Percentiles rank a stretch among this genome's conserved stretches.
Conservation (phyloP, 2,113 vertebrate genomes). For the Vombatus ursinus region DNA sequence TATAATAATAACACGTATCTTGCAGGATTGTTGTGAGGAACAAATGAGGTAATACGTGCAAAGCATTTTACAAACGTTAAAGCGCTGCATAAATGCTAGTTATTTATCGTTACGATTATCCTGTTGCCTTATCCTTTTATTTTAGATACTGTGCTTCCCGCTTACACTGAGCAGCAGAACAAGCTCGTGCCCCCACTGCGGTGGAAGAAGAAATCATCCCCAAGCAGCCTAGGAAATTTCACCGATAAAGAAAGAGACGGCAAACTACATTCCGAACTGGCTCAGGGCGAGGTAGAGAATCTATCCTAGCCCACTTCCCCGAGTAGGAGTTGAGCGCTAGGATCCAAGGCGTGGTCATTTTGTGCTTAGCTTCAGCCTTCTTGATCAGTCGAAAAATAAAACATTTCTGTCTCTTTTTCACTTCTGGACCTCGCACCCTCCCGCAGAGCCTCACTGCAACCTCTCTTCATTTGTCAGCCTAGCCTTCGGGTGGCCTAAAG, state of each 20-base stretch:
- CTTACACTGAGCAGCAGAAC: background rate
- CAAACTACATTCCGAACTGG: background rate
- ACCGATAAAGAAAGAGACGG: background rate
- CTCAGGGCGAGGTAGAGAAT: background rate
- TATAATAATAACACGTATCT: background rate
- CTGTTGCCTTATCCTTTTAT: background rate
- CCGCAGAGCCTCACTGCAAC: background rate
- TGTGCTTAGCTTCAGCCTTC: background rate
- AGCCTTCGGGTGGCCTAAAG: background rate
- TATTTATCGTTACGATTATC: background rate
- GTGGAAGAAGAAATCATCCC: background rate
- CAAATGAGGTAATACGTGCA: background rate
- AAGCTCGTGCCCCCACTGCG: background rate
- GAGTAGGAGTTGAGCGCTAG: background rate
- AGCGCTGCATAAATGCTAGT: background rate
- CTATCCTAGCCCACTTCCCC: background rate
- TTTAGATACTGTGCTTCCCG: background rate
- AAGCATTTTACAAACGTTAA: background rate
- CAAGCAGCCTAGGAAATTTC: background rate
- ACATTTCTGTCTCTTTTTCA: background rate
- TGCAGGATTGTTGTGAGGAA: background rate
- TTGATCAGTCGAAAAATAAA: background rate
- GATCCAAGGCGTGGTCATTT: background rate
- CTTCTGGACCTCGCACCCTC: background rate
- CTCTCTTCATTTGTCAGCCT: background rate